A percentile compares a stretch with the other conserved stretches of the same genome.
These are phyloP conservation scores for Amazona guildingii DNA, from an alignment of 2,113 vertebrate genomes.

Conservation along the genomic window DNA sequence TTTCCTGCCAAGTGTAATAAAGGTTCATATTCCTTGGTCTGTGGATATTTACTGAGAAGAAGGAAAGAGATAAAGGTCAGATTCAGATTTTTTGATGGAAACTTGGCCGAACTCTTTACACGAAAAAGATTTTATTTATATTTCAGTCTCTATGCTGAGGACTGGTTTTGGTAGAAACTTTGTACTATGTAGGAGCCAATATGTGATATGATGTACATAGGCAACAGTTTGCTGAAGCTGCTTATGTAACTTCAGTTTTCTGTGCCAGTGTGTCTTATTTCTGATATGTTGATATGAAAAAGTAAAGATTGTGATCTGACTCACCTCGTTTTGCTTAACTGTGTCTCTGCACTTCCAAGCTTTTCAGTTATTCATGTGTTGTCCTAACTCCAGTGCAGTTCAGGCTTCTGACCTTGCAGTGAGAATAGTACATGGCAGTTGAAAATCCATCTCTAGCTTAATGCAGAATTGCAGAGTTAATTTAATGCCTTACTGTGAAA, in stretches of 20 bases:
- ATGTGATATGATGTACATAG: background rate
- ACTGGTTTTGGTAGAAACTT: background rate
- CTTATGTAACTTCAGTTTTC: background rate
- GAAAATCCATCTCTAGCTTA: constrained; percentile 2
- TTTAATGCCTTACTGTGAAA: background rate
- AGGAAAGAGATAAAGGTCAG: background rate
- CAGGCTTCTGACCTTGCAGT: background rate
- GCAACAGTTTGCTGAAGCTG: background rate
- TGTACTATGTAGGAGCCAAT: background rate
- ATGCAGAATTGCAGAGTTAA: background rate
- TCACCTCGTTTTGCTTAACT: background rate
- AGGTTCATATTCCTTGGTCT: background rate
- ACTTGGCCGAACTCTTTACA: background rate
- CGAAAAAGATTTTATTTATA: background rate
- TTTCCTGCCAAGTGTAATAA: background rate
- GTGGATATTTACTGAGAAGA: background rate
- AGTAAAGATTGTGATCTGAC: background rate
- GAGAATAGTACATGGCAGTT: background rate
- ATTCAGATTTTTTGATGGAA: background rate
- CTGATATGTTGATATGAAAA: background rate
- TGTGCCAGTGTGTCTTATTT: background rate
- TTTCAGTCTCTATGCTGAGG: background rate
- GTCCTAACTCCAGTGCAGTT: background rate
- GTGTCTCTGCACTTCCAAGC: background rate
- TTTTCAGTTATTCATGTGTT: background rate